These are phyloP conservation scores for Laterallus jamaicensis DNA, from an alignment of 2,113 vertebrate genomes.

Conservation along the genomic window DNA sequence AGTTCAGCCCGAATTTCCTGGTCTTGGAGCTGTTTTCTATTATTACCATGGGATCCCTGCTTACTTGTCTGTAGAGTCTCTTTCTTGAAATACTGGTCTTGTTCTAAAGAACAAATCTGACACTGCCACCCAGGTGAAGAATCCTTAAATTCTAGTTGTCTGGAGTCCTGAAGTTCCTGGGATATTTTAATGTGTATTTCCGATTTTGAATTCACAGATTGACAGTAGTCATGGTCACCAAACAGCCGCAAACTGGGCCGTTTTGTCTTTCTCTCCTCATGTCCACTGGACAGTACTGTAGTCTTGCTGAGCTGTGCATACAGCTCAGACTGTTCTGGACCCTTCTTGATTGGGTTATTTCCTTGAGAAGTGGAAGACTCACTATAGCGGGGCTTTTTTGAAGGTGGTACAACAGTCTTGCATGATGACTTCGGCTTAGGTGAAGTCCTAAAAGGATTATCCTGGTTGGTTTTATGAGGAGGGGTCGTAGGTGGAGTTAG, in stretches of 20 bases:
- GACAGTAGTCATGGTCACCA: slow-evolving; percentile 99
- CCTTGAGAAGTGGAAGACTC: slow-evolving; percentile 83
- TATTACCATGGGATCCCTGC: slow-evolving; percentile 76
- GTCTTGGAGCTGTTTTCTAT: slow-evolving; percentile 91
- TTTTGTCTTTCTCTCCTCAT: slow-evolving; percentile 87
- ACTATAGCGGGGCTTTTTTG: slow-evolving; percentile 90
- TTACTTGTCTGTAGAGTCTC: slow-evolving; percentile 77
- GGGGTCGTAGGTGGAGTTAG: slow-evolving; percentile 99
- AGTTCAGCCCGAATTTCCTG: slow-evolving; percentile 97
- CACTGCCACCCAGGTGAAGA: slow-evolving; percentile 82
- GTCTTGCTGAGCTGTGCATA: slow-evolving; percentile 94
- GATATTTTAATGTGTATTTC: slow-evolving; percentile 80
- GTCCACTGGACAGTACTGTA: slow-evolving; percentile 80
- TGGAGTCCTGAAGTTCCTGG: slow-evolving; percentile 85
- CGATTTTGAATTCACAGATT: slow-evolving; percentile 87
- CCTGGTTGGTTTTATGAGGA: slow-evolving; percentile 99
- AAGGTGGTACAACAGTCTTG: slow-evolving; percentile 87
- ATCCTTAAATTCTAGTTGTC: slow-evolving; percentile 89
- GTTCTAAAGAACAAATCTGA: slow-evolving; percentile 77
- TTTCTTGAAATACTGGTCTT: slow-evolving; percentile 78
- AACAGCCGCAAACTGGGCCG: slow-evolving; percentile 85
- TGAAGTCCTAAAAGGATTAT: slow-evolving; percentile 97
- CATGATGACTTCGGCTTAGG: slow-evolving; percentile 96
- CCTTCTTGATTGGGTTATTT: slow-evolving; percentile 83
- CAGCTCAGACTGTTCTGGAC: slow-evolving; percentile 92